Evolutionary conservation across 2,797 vertebrate species (phyloP).

Genomic region (Loris lydekkerianus): DNA sequence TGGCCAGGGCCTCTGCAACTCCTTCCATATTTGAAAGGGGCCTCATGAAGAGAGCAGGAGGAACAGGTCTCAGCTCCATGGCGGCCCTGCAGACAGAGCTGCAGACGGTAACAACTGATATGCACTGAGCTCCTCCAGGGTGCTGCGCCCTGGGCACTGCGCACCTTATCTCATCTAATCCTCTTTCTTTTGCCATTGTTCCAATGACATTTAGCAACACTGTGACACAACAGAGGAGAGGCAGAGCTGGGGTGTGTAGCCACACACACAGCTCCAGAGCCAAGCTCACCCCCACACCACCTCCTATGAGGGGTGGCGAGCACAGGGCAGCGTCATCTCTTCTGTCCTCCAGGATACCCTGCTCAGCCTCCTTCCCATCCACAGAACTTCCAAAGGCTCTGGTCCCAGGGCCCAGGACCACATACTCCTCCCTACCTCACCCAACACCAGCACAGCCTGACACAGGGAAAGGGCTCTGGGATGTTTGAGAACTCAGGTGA

Average conservation of each 20-base stretch:
- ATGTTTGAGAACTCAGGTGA: neutral
- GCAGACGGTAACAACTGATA: accelerated
- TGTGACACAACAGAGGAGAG: neutral
- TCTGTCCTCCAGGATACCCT: neutral
- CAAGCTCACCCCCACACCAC: neutral
- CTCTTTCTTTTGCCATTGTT: neutral
- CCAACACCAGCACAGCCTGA: neutral
- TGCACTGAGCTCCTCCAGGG: accelerated
- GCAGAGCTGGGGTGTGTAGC: neutral
- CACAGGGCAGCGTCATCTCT: no score
- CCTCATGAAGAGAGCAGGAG: neutral
- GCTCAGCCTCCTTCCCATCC: neutral
- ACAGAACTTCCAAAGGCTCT: neutral
- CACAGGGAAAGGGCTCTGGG: neutral
- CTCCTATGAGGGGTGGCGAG: accelerated
- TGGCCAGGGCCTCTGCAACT: neutral
- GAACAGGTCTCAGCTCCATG: accelerated
- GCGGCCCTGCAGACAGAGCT: no score
- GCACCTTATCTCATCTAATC: neutral
- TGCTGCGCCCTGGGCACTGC: accelerated
- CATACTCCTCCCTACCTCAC: neutral
- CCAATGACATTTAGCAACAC: neutral
- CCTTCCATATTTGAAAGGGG: neutral
- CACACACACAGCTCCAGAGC: accelerated
- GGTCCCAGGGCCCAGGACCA: neutral